Evolutionary conservation across 2,113 vertebrate genomes (phyloP).

Genomic region (Pedetes capensis): DNA sequence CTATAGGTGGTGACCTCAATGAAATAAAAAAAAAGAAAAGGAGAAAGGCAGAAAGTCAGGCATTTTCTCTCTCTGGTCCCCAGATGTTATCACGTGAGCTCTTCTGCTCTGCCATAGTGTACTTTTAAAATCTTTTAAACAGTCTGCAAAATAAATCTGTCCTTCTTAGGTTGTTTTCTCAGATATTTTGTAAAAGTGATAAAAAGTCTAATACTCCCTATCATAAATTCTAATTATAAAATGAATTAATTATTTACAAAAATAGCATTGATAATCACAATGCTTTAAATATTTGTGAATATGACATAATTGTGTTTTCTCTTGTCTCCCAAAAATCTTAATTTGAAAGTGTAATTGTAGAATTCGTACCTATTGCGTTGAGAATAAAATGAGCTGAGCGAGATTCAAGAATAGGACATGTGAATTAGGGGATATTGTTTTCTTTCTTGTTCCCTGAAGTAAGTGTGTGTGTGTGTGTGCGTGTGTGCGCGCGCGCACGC

Average conservation of each 20-base stretch:
- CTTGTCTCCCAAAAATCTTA: background rate
- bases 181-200: no score
- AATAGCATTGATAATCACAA: background rate
- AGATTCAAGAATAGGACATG: background rate
- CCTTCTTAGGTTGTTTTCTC: no score
- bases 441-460: background rate
- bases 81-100: no score
- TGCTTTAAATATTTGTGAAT: background rate
- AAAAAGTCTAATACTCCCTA: background rate
- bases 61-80: no score
- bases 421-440: background rate
- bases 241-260: background rate
- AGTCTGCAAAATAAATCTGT: no score
- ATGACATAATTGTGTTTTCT: background rate
- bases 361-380: background rate
- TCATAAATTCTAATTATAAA: background rate
- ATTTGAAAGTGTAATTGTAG: background rate
- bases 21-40: no score
- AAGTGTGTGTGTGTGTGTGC: no score
- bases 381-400: background rate
- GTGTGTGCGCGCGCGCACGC: no score
- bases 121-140: no score
- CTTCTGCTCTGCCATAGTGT: no score
- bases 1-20: no score
- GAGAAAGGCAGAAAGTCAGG: no score